Evolutionary conservation across 2,113 vertebrate species (phyloP).

Genomic region (Tetrax tetrax): DNA sequence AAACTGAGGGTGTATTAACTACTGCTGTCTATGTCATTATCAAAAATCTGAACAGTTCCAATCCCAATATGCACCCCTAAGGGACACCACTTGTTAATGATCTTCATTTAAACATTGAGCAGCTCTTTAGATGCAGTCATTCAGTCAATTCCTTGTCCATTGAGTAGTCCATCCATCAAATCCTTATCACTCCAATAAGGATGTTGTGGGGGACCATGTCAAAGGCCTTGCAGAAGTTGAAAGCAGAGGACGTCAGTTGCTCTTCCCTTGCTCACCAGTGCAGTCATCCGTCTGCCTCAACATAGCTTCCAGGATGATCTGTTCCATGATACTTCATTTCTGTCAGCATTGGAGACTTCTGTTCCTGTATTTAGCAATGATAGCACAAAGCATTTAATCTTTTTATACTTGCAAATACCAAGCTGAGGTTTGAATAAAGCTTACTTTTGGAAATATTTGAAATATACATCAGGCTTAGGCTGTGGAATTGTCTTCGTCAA

Average conservation of each 20-base stretch:
- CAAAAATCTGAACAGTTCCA: rapidly evolving
- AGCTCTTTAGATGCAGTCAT: background rate
- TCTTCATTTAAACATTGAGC: background rate
- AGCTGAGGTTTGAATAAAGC: background rate
- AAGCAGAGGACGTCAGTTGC: background rate
- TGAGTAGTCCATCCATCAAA: background rate
- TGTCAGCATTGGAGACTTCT: background rate
- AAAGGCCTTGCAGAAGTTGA: background rate
- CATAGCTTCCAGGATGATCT: background rate
- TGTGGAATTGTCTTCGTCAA: background rate
- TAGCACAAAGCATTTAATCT: background rate
- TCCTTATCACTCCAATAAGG: background rate
- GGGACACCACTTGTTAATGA: background rate
- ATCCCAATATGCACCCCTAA: rapidly evolving
- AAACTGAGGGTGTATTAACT: background rate
- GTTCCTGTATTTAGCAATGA: background rate
- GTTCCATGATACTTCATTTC: background rate
- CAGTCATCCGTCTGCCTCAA: background rate
- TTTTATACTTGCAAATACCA: background rate
- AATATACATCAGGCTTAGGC: background rate
- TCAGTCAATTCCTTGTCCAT: background rate
- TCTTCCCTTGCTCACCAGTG: background rate
- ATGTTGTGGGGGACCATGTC: background rate
- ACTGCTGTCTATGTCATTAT: background rate
- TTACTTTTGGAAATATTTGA: background rate